A percentile compares a stretch with the other conserved stretches of the same genome.
phyloP scores from a whole-genome alignment of 1,140 invertebrate genomes.

The Drosophila serrata region DNA sequence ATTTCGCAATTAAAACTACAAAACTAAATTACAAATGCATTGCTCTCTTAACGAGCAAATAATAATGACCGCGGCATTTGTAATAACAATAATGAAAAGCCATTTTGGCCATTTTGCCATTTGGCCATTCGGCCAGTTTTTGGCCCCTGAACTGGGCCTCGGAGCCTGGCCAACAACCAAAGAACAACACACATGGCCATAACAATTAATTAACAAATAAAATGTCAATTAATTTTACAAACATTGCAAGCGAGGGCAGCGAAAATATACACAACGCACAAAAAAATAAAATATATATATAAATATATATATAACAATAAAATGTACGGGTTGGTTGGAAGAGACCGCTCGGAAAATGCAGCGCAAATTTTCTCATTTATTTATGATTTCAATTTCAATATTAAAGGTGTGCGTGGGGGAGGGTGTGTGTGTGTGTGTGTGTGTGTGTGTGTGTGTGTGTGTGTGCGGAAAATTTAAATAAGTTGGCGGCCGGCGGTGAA shows the following conservation, averaged over 20 bases:
- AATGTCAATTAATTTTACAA: constrained; percentile 84
- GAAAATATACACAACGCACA: constrained; percentile 9
- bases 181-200: constrained; percentile 58
- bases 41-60: constrained; percentile 76
- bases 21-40: constrained; percentile 84
- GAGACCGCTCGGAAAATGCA: constrained; percentile 12
- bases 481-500: constrained; percentile 70
- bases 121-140: constrained; percentile 70
- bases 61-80: constrained; percentile 81
- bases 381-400: constrained; percentile 84
- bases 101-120: constrained; percentile 77
- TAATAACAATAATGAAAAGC: constrained; percentile 84
- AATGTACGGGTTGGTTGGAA: constrained; percentile 49
- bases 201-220: constrained; percentile 84
- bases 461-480: constrained; percentile 49
- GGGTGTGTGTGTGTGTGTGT: not conserved
- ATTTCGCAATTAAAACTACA: constrained; percentile 83
- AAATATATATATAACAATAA: constrained; percentile 71
- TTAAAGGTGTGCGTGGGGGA: constrained; percentile 64
- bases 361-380: constrained; percentile 79
- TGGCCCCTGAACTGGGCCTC: constrained; percentile 19
- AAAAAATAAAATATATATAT: constrained; percentile 34
- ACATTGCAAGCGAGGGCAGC: constrained; percentile 57
- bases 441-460: constrained; percentile 12
- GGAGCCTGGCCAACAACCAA: constrained; percentile 42